Conservation (phyloP, 2,888 invertebrate genomes). For the Erebia palarica region DNA sequence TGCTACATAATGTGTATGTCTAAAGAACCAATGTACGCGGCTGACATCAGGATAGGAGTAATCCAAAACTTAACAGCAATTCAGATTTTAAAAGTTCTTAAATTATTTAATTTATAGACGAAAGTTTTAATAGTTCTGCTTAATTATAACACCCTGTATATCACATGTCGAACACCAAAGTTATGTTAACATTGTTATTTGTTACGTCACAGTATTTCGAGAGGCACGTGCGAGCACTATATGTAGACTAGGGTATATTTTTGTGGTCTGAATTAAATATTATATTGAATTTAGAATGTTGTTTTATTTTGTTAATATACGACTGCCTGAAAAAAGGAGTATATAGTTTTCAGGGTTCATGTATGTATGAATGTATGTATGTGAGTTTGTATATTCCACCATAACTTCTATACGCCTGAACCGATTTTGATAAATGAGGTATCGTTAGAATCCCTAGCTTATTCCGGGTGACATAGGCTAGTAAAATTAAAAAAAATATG, state of each 20-base stretch:
- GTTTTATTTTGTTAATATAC: slow-evolving; percentile 60
- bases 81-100: background rate
- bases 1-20: too few species aligned
- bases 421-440: too few species aligned
- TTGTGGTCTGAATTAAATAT: slow-evolving; percentile 45
- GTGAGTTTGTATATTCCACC: too few species aligned
- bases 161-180: slow-evolving; percentile 26
- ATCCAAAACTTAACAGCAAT: background rate
- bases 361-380: too few species aligned
- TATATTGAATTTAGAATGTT: slow-evolving; percentile 41
- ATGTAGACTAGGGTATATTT: slow-evolving; percentile 40
- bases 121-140: background rate
- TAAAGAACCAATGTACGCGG: too few species aligned
- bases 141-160: slow-evolving; percentile 16
- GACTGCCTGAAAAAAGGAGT: too few species aligned
- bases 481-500: too few species aligned
- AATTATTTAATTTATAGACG: background rate
- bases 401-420: too few species aligned
- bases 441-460: too few species aligned
- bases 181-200: slow-evolving; percentile 22
- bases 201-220: slow-evolving; percentile 38
- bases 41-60: background rate
- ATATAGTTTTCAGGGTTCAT: too few species aligned
- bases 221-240: slow-evolving; percentile 40
- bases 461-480: too few species aligned